Percentiles rank a stretch among this genome's conserved stretches.
phyloP scores from a whole-genome alignment of 2,888 invertebrate species.

The Callimorpha dominula region DNA sequence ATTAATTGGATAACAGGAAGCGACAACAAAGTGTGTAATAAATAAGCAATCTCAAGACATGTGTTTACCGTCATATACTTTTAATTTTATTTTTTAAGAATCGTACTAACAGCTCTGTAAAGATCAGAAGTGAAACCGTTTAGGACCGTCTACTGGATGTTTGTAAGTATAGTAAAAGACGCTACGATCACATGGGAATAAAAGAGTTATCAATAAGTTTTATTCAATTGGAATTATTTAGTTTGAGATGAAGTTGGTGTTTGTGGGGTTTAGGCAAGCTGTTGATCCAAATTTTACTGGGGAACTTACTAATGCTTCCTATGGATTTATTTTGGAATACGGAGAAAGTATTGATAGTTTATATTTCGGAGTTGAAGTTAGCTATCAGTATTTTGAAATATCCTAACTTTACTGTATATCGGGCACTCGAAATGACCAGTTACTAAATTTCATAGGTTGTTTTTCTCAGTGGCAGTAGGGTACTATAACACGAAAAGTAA shows the following conservation, averaged over 20 bases:
- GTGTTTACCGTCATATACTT: constrained; percentile 68
- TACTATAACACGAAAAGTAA: neutral
- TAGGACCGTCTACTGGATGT: constrained; percentile 73
- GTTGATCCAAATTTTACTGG: constrained; percentile 36
- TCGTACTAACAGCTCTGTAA: constrained; percentile 72
- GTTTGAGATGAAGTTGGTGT: constrained; percentile 55
- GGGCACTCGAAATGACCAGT: neutral
- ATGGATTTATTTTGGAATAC: neutral
- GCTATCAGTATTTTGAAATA: neutral
- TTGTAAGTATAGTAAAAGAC: constrained; percentile 76
- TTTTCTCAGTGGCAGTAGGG: neutral
- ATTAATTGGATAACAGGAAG: constrained; percentile 79
- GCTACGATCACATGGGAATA: constrained; percentile 74
- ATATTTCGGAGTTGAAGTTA: neutral
- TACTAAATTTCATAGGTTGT: neutral
- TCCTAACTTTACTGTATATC: no score
- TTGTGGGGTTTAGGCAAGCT: constrained; percentile 54
- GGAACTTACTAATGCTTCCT: constrained; percentile 22
- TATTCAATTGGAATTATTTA: constrained; percentile 73
- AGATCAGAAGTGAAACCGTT: constrained; percentile 68
- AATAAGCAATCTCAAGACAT: constrained; percentile 73
- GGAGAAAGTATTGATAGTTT: neutral
- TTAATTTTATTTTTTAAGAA: constrained; percentile 61
- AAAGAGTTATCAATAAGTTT: constrained; percentile 83
- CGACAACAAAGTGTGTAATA: constrained; percentile 78